Base-by-base conservation (phyloP, 2,113 vertebrate genomes). In the Xerus inauris region DNA sequence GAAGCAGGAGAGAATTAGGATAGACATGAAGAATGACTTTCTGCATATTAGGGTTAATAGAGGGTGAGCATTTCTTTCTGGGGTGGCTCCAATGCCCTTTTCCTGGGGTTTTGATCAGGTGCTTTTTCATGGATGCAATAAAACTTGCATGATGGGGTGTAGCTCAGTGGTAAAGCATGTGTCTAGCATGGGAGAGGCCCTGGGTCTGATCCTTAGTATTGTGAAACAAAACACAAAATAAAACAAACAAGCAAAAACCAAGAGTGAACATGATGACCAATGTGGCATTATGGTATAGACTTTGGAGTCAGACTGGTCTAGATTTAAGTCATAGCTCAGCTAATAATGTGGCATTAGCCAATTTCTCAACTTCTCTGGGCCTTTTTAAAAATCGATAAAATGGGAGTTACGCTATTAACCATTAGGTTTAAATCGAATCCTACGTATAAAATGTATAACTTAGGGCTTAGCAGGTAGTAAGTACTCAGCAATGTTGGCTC, bases 1-100 rank as follows among this genome's bases (percentile, higher is more conserved):
- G 73, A 73, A 94, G 62, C 42, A 85, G 77, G 81, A 92, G 57
- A 84, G 73, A 88, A 88, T 80, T n/a, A 85, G 92, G 51, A 72
- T 4, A 71, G 67, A 45, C 17, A 20, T 1, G 16, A 89, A 83
- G 93, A 69, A 20, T 3, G 67, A 7, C 7, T 65, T 83, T 77
- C 42, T 86, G 65, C 65, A n/a, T 81, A 45, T 26, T 40, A 75
- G 49, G 20, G 42, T 80, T 85, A 86, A 72, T 28, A 71, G 77
- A 86, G 47, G 49, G 49, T 59, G 64, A 30, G 26, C 20, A 24
- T 89, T 72, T n/a, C 79, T 81, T 94, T 57, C 54, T 5, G n/a
- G 35, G 3, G 22, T 35, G 24, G n/a, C 47, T 40, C 7, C 0
- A 30, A 16, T 6, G 35, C 5, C 17, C 28, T 8, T 38, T 9